These are phyloP conservation scores for Pachyuromys duprasi DNA, from an alignment of 2,797 vertebrate genomes.

Conservation along the genomic window DNA sequence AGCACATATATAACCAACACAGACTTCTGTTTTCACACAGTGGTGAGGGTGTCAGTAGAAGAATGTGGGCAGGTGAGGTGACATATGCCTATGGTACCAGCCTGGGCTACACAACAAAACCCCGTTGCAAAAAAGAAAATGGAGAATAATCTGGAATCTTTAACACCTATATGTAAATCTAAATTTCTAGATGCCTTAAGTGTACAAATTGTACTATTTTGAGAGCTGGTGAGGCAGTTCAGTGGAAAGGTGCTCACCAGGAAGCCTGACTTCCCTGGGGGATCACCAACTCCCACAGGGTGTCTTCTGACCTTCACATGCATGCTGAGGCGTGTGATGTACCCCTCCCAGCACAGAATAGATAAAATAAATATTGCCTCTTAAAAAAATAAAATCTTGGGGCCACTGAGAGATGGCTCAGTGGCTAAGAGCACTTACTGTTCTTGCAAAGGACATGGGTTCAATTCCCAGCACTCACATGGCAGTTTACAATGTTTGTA, in stretches of 20 bases:
- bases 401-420: background rate
- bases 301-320: background rate
- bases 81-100: too few species aligned
- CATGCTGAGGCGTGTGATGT: background rate
- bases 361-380: background rate
- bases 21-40: constrained; percentile 27
- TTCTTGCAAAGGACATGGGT: background rate
- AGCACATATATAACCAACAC: background rate
- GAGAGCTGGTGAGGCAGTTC: background rate
- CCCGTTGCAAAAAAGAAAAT: constrained; percentile 35
- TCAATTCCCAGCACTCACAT: background rate
- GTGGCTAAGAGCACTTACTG: background rate
- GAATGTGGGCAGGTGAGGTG: background rate
- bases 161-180: constrained; percentile 47
- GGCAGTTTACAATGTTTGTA: background rate
- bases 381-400: background rate
- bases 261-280: background rate
- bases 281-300: background rate
- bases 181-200: constrained; percentile 45
- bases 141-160: constrained; percentile 55
- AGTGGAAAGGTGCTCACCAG: background rate
- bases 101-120: background rate
- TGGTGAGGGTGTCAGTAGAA: constrained; percentile 17
- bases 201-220: background rate
- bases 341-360: background rate